Base-by-base conservation (phyloP, 2,113 vertebrate genomes). In the Bubo blakistoni region DNA sequence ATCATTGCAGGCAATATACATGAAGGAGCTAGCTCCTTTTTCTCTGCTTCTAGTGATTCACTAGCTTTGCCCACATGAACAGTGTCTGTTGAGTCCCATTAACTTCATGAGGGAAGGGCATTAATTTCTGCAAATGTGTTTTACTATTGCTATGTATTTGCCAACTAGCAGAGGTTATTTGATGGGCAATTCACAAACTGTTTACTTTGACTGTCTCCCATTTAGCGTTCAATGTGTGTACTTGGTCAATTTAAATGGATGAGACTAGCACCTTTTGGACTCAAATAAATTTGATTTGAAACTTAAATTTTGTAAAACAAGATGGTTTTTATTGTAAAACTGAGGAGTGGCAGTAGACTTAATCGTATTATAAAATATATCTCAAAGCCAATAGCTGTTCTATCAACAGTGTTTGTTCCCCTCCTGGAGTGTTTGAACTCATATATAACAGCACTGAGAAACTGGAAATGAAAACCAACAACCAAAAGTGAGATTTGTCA, bases 81-180 rank as follows among this genome's bases (percentile, higher is more conserved):
- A 59, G 40, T 16, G 38, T 74, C 42, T 86, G 76, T 73, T 2
- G 19, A 94, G 59, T 38, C 20, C 51, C 79, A 93, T 88, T 93
- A 95, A 92, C 42, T 93, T 83, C n/a, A 27, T 29, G 46, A 80
- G 26, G 67, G 20, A 81, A 93, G 26, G 26, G 5, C 46, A 95
- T 86, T 90, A 86, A 90, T 92, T 93, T 93, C 59, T 90, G 42
- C n/a, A 80, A 80, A 88, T 71, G 32, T 63, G 29, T 73, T 90
- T 94, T 90, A 86, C 30, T 76, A 36, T 44, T 73, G 63, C 55
- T 71, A 5, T 62, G 59, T 88, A 67, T 92, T 88, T 63, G 38
- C 90, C 72, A 78, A 5, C 30, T 26, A 73, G 46, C 13, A 66
- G 42, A 93, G 5, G 55, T 77, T 77, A 71, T 81, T 92, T 92